A percentile compares a stretch with the other conserved stretches of the same genome.
Evolutionary conservation across 2,113 vertebrate species (phyloP).

Genomic region (Mola mola): DNA sequence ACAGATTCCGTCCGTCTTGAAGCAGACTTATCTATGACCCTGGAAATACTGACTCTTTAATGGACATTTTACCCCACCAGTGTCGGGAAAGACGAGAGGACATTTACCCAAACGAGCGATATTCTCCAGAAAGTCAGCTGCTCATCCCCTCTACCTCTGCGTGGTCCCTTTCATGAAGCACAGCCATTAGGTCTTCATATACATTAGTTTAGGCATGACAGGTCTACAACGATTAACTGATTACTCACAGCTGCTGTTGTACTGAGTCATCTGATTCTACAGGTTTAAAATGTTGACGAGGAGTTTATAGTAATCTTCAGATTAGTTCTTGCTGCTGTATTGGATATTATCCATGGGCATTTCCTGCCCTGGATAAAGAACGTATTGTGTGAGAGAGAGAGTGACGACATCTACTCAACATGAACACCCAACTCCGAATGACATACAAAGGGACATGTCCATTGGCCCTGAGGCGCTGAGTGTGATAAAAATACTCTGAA

Average conservation of each 20-base stretch:
- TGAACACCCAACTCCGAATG: constrained; percentile 33
- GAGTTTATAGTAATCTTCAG: constrained; percentile 65
- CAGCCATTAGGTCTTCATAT: constrained; percentile 5
- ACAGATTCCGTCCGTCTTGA: constrained; percentile 42
- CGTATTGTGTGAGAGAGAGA: constrained; percentile 57
- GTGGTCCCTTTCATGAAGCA: constrained; percentile 17
- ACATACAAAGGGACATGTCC: constrained; percentile 54
- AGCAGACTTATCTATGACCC: constrained; percentile 22
- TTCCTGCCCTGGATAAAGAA: constrained; percentile 70
- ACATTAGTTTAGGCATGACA: constrained; percentile 44
- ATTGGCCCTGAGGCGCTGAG: constrained; percentile 31
- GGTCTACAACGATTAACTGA: constrained; percentile 43
- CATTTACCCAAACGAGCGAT: constrained; percentile 18
- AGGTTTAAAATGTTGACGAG: constrained; percentile 32
- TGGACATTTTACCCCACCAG: constrained; percentile 34
- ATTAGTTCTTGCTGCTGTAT: constrained; percentile 43
- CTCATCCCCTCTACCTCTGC: background rate
- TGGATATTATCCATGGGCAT: constrained; percentile 54
- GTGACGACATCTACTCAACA: constrained; percentile 58
- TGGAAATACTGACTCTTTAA: constrained; percentile 39
- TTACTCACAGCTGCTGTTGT: constrained; percentile 56
- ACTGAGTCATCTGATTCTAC: constrained; percentile 53
- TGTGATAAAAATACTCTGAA: constrained; percentile 61
- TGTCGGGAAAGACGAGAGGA: constrained; percentile 17
- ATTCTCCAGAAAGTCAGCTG: constrained; percentile 21